phyloP scores from a whole-genome alignment of 2,113 vertebrate species.

The Elgaria multicarinata region DNA sequence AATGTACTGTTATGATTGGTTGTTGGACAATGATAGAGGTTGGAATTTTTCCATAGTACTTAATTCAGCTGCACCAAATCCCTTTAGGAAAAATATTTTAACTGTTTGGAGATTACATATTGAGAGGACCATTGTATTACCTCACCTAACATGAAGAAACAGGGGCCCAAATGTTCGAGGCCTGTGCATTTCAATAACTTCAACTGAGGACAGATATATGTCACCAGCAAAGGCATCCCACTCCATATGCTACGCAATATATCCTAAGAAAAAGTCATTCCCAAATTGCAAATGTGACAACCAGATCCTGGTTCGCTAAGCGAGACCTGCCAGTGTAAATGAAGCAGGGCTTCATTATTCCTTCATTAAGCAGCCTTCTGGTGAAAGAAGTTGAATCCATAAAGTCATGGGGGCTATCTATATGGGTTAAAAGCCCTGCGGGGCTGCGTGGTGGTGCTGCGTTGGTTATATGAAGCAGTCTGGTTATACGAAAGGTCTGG shows the following conservation, averaged over 20 bases:
- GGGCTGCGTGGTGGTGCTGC: too few species aligned
- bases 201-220: not conserved
- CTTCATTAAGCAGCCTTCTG: not conserved
- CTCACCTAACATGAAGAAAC: not conserved
- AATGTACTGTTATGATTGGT: constrained; percentile 6
- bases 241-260: not conserved
- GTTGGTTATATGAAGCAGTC: too few species aligned
- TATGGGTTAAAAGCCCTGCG: too few species aligned
- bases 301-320: not conserved
- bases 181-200: not conserved
- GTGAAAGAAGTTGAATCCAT: not conserved
- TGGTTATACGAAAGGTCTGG: too few species aligned
- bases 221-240: not conserved
- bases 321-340: not conserved
- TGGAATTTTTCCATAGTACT: not conserved
- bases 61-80: not conserved
- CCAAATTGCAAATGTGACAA: not conserved
- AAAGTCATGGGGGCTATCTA: too few species aligned
- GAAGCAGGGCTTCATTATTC: not conserved
- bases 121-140: not conserved
- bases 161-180: not conserved
- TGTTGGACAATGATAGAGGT: not conserved
- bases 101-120: not conserved
- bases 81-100: not conserved
- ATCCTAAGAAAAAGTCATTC: not conserved